Conservation (phyloP, 2,888 invertebrate genomes). For the Himalopsyche japonica region DNA sequence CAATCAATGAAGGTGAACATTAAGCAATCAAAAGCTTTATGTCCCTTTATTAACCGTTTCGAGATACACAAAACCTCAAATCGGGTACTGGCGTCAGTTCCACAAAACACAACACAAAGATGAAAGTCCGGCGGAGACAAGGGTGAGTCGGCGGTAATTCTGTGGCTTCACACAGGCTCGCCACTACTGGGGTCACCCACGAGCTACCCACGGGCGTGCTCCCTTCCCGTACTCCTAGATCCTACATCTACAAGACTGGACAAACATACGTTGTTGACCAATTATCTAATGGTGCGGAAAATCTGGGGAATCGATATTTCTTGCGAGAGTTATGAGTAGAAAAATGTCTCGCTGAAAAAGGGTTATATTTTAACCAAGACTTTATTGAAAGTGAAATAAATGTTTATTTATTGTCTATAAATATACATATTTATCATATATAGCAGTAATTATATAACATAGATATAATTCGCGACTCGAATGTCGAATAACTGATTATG, state of each 20-base stretch:
- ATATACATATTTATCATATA: no score
- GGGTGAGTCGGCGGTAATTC: background rate
- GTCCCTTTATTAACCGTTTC: background rate
- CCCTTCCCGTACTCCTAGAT: background rate
- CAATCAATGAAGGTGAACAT: background rate
- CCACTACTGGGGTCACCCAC: background rate
- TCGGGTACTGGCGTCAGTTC: background rate
- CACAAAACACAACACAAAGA: background rate
- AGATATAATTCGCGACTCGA: no score
- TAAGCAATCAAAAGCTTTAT: background rate
- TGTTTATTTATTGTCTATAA: no score
- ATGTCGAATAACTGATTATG: no score
- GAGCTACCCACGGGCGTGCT: background rate
- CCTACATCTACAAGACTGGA: constrained; percentile 1
- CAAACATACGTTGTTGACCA: constrained; percentile 31
- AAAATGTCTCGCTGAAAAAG: background rate
- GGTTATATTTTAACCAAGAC: background rate
- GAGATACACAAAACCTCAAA: background rate
- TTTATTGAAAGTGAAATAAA: no score
- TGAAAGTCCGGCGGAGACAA: background rate
- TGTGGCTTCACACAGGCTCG: background rate
- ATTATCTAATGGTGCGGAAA: constrained; percentile 25
- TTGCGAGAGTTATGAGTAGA: background rate
- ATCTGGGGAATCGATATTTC: background rate
- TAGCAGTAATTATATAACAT: no score